Evolutionary conservation across 2,797 vertebrate genomes (phyloP), one percentile per base, ranked within the genome.

Genomic region (Xenopus petersii): DNA sequence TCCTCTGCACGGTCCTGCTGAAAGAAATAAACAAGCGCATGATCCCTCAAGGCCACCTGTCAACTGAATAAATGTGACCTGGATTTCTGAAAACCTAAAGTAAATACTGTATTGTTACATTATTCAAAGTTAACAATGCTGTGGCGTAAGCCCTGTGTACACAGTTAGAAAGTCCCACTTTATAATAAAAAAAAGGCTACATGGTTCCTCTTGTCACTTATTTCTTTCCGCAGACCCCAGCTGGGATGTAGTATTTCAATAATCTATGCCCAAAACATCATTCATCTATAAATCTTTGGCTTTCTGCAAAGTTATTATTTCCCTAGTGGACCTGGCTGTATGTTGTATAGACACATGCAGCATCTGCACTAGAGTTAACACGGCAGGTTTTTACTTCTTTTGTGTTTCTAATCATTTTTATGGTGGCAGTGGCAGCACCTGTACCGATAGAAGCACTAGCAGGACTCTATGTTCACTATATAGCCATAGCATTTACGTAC

Each of bases 61-160:
- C 76, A 79, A 64, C 68, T 70, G 76, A 69, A 74, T 60, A 60
- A 65, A 63, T 65, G 76, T 16, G 16, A n/a, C 61, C 71, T 51
- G 66, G 55, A 64, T 63, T 70, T 54, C 71, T 70, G 71, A 79
- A 79, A 79, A 71, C 71, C 65, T 47, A 62, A 26, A 61, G 76
- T 79, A 79, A 79, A 79, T 70, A 79, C 59, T 70, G 67, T 30
- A 79, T 79, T 61, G 76, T 70, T 73, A 79, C 71, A 70, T 64
- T 79, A 78, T 73, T 78, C 75, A 73, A 73, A 48, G 65, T 56
- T 68, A 73, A 79, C 71, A 79, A 79, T 79, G 61, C 48, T 17
- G 24, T 59, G 61, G 26, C 48, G 65, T 24, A 79, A 74, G 60
- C 76, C 67, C 76, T 74, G 54, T 74, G 65, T 74, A 79, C 76